Evolutionary conservation across 1,140 invertebrate species (phyloP), one percentile per base, ranked within the genome.

Genomic region (Drosophila elegans): DNA sequence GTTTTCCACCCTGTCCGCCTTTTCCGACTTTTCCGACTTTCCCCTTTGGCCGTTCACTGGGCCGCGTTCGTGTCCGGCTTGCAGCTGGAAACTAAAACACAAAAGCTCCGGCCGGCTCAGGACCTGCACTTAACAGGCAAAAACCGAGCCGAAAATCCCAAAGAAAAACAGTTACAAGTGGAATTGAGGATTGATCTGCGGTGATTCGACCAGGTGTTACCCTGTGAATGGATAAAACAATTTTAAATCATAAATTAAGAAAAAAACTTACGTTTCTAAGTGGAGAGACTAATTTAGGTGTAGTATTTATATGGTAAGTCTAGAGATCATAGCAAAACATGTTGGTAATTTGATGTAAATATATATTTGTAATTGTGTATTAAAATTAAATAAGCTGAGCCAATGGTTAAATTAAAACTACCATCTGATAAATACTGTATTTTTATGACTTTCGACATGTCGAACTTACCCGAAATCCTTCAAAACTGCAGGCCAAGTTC

Each of bases 71-170:
- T 73, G 85, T 82, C 82, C 82, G 83, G 67, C 64, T 71, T 71
- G 51, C 77, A 84, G 75, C 66, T 77, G 61, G 68, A 46, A 86
- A 75, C 82, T 85, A 85, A 88, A 86, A 86, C 75, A 79, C 83
- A 88, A 86, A 86, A 83, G 79, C 82, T 74, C 57, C 61, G 54
- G 55, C 52, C 64, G 53, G 71, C 62, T 49, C 66, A 72, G 27
- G 75, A 57, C 54, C 74, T 82, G 78, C 82, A 82, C 83, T 86
- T 83, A 79, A 79, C 61, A 69, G 75, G 62, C 48, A 67, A 78
- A 78, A 78, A 74, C 54, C 62, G 49, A 88, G 66, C 61, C 63
- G 61, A 72, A 86, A 85, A 86, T 80, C 78, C 69, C 64, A 73
- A 79, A 86, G 74, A 90, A 90, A 90, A 78, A 78, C 69, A 72